Conservation (phyloP, 2,797 vertebrate species). For the Pelobates cultripes region DNA sequence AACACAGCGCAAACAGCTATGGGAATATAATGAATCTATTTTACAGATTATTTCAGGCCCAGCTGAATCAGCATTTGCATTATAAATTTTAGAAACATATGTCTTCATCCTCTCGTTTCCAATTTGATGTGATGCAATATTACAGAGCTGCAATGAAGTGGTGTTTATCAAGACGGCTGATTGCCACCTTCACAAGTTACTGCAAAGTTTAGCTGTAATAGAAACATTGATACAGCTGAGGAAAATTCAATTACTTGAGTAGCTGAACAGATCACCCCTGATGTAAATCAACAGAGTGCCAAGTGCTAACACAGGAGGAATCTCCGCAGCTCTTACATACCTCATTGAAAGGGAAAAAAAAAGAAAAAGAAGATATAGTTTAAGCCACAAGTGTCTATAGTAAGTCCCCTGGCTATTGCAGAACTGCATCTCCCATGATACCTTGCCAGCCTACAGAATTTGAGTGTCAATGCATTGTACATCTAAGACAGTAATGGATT, state of each 20-base stretch:
- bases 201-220: constrained; percentile 47
- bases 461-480: no score
- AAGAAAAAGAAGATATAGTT: no score
- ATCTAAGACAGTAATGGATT: no score
- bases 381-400: no score
- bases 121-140: constrained; percentile 35
- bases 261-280: constrained; percentile 47
- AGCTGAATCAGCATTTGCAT: constrained; percentile 40
- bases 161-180: constrained; percentile 42
- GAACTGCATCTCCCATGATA: no score
- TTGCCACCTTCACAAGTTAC: constrained; percentile 36
- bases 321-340: background rate
- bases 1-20: constrained; percentile 27
- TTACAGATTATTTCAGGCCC: constrained; percentile 38
- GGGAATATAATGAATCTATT: constrained; percentile 37
- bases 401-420: no score
- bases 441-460: no score
- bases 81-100: constrained; percentile 19
- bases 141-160: constrained; percentile 21
- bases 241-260: constrained; percentile 54
- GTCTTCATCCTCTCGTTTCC: constrained; percentile 34
- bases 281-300: constrained; percentile 46
- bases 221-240: constrained; percentile 50
- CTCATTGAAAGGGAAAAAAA: no score
- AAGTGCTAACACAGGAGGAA: constrained; percentile 18